Evolutionary conservation across 2,888 invertebrate genomes (phyloP).

Genomic region (Calephelis perditalis): DNA sequence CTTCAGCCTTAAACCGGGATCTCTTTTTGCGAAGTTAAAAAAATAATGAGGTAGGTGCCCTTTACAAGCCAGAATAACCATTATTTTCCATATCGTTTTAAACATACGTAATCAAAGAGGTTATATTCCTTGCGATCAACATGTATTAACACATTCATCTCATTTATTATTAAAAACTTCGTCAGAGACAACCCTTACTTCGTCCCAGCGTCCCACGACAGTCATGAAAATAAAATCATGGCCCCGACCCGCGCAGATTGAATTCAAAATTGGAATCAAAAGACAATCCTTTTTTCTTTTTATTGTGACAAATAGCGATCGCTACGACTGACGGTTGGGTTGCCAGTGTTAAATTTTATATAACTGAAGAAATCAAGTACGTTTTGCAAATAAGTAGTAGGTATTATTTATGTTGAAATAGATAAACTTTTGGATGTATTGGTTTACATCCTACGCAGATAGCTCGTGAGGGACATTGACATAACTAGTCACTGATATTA

Average conservation of each 20-base stretch:
- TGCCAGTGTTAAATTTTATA: constrained; percentile 64
- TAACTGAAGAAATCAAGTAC: constrained; percentile 31
- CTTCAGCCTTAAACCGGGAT: no score
- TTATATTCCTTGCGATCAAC: constrained; percentile 41
- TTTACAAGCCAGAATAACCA: no score
- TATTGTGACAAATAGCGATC: constrained; percentile 61
- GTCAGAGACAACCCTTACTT: constrained; percentile 42
- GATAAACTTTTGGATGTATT: no score
- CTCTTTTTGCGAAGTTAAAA: no score
- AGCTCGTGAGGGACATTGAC: no score
- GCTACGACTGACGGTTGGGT: constrained; percentile 44
- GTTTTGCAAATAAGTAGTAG: background rate
- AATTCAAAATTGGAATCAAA: constrained; percentile 75
- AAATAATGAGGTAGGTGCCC: no score
- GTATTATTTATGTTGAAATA: background rate
- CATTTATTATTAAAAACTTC: constrained; percentile 62
- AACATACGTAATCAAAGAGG: constrained; percentile 20
- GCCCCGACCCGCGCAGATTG: constrained; percentile 67
- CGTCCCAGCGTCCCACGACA: constrained; percentile 49
- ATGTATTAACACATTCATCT: constrained; percentile 46
- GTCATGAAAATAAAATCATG: constrained; percentile 78
- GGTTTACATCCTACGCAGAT: no score
- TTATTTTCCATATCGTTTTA: background rate
- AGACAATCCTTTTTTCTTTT: constrained; percentile 69
- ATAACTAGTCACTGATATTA: no score